Percentiles rank a stretch among this genome's conserved stretches.
Evolutionary conservation across 2,888 invertebrate species (phyloP).

Genomic region (Trissoscelio sp.): DNA sequence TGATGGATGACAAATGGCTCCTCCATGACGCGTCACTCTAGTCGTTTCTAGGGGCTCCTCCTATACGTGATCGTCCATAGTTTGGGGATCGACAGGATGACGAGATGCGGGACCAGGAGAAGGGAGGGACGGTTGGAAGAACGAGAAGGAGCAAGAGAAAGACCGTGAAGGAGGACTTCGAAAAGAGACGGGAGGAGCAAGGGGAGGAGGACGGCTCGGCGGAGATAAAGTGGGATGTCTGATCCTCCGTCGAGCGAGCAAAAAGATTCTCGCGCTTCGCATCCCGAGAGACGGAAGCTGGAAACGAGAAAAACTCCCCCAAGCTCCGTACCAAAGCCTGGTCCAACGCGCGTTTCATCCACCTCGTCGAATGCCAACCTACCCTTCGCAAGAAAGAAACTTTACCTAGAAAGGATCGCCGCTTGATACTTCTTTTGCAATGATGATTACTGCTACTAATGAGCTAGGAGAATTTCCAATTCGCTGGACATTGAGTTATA

Average conservation of each 20-base stretch:
- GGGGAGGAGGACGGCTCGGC: constrained; percentile 83
- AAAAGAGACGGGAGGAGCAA: constrained; percentile 69
- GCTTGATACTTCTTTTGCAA: constrained; percentile 44
- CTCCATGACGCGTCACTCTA: constrained; percentile 84
- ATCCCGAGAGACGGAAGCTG: constrained; percentile 81
- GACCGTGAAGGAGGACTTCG: constrained; percentile 38
- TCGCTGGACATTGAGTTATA: constrained; percentile 5
- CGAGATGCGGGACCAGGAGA: constrained; percentile 48
- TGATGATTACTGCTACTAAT: constrained; percentile 51
- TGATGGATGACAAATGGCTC: constrained; percentile 83
- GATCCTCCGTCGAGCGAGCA: constrained; percentile 83
- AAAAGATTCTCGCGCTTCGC: constrained; percentile 82
- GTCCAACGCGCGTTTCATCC: constrained; percentile 75
- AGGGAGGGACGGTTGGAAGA: constrained; percentile 38
- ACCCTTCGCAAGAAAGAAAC: constrained; percentile 77
- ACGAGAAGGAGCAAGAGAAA: constrained; percentile 51
- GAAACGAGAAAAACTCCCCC: constrained; percentile 76
- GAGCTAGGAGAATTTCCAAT: constrained; percentile 36
- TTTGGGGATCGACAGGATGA: constrained; percentile 69
- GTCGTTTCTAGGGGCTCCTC: constrained; percentile 82
- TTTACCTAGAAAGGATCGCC: constrained; percentile 77
- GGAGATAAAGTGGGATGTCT: constrained; percentile 84
- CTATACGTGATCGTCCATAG: constrained; percentile 82
- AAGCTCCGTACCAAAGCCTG: constrained; percentile 85
- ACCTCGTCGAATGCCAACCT: constrained; percentile 75